These are phyloP conservation scores for Saxidomus purpurata DNA, from an alignment of 1,140 invertebrate genomes.

Conservation along the genomic window DNA sequence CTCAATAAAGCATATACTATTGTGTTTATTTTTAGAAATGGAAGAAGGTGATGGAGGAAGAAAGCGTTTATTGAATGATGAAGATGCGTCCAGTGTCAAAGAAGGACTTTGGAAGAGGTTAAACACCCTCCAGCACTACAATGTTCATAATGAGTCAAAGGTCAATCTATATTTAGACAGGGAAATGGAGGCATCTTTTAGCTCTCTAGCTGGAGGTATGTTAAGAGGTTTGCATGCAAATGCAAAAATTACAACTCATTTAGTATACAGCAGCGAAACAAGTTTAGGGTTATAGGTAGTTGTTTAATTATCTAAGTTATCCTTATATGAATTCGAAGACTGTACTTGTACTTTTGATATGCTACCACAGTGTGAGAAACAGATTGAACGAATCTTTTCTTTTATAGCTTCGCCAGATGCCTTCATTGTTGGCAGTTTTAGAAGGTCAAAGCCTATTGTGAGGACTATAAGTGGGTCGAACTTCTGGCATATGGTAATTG, in stretches of 20 bases:
- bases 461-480: slow-evolving; percentile 61
- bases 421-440: slow-evolving; percentile 51
- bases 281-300: too few species aligned
- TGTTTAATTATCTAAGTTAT: too few species aligned
- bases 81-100: slow-evolving; percentile 50
- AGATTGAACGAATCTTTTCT: too few species aligned
- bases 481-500: slow-evolving; percentile 63
- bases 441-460: slow-evolving; percentile 33
- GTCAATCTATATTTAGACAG: not conserved
- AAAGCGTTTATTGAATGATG: slow-evolving; percentile 19
- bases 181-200: not conserved
- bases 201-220: not conserved
- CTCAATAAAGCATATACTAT: too few species aligned
- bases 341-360: too few species aligned
- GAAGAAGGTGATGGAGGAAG: slow-evolving; percentile 19
- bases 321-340: too few species aligned
- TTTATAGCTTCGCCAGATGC: slow-evolving; percentile 21
- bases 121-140: slow-evolving; percentile 60
- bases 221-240: too few species aligned
- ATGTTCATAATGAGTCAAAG: slow-evolving; percentile 3
- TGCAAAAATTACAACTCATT: too few species aligned
- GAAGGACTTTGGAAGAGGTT: slow-evolving; percentile 55
- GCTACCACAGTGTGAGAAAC: too few species aligned
- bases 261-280: too few species aligned
- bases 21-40: slow-evolving; percentile 3